Evolutionary conservation across 1,140 invertebrate species (phyloP), one percentile per base, ranked within the genome.

Genomic region (Pomacea maculata): DNA sequence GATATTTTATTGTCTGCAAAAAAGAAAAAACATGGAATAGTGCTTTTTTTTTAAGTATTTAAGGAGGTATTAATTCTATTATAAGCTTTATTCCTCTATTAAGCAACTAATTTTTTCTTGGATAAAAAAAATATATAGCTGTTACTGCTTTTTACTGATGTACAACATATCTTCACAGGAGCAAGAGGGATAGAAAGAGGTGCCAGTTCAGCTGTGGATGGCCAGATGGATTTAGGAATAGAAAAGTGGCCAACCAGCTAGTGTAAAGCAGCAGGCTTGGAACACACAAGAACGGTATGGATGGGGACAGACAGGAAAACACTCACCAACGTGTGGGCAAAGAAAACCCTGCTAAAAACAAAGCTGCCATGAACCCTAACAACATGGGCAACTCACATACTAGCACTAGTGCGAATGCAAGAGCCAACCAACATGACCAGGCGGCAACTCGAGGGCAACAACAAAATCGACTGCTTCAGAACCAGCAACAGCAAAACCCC

Each of bases 331-430:
- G 75, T 54, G 65, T 65, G 54, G 54, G n/a, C 29, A 78, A 78
- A 78, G 77, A 78, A n/a, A 78, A 78, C 64, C 77, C 77, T 15
- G 65, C 77, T 34, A 78, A 78, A 67, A 78, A 78, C 77, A 78
- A 78, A 54, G 77, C 77, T 25, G 77, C 65, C 67, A 78, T 78
- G 77, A 77, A 61, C 57, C 57, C 64, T 45, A 65, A 54, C 63
- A 71, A 70, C 21, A 78, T 54, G 77, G 77, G 63, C 12, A 78
- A 78, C 67, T 55, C 10, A 65, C 77, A 78, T 54, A 67, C 77
- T 65, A 78, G 70, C 34, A 54, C 64, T 52, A 78, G 77, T 54
- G 77, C 77, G 45, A 78, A 78, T 45, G 67, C 64, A 25, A 78
- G 77, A 25, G 77, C 77, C 77, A 78, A 78, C 54, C 77, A 76